Evolutionary conservation across 2,797 vertebrate species (phyloP), one percentile per base, ranked within the genome.

Genomic region (Agapornis canus): DNA sequence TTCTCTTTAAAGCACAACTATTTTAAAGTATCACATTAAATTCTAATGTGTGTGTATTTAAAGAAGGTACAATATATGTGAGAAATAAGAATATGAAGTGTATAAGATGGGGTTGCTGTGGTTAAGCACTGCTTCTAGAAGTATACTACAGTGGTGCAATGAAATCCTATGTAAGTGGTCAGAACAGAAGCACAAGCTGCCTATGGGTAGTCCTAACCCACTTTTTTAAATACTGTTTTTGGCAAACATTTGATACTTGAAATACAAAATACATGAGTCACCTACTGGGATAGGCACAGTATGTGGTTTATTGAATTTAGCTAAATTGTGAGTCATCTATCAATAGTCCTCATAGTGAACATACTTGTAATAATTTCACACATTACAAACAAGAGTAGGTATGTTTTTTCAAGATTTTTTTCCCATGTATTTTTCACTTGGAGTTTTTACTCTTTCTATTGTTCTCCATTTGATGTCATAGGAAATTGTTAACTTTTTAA

Each of bases 281-380:
- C 98, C 98, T 96, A 98, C 98, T 98, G 97, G 97, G 98, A 95
- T 94, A 94, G 97, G 96, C 98, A 95, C 97, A 97, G 98, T 98
- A 94, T 98, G 98, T 95, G 97, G 97, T 97, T 98, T 97, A 98
- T 98, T 98, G 98, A 98, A 97, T 98, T 98, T 98, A 98, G 97
- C 96, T 98, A 98, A 98, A 98, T 96, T 98, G 97, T 98, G 97
- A 98, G 97, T 97, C 97, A 98, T 97, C 97, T 96, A 97, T 97
- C 98, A 97, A 97, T 97, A 97, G 97, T 98, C 95, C 96, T 98
- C 96, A 95, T 93, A 95, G 97, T 97, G 97, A 98, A 98, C 93
- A 92, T 97, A 98, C 98, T 98, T 98, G 95, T 97, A 98, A 98
- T 98, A 98, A 98, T 98, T 98, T 98, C 96, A 94, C 95, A 97